Evolutionary conservation across 2,888 invertebrate genomes (phyloP).

Genomic region (Pseudococcus jackbeardsleyi): DNA sequence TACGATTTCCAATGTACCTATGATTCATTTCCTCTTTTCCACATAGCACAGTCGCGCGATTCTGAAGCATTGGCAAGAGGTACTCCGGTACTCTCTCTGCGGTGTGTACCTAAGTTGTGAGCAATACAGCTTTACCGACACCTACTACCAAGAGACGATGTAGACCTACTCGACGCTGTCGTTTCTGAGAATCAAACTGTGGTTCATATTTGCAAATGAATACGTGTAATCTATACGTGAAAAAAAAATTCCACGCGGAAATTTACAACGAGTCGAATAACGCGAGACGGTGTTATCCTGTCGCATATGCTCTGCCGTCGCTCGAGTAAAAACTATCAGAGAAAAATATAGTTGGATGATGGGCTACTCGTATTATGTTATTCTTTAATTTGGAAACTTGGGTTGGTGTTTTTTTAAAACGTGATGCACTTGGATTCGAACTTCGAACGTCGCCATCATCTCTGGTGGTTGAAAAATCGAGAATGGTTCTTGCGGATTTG

Average conservation of each 20-base stretch:
- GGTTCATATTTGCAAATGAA: too few relatives aligned
- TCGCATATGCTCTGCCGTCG: background rate
- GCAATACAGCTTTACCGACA: too few relatives aligned
- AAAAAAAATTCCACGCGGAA: background rate
- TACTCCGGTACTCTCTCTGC: too few relatives aligned
- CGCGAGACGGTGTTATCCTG: background rate
- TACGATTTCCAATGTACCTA: too few relatives aligned
- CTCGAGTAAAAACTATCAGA: background rate
- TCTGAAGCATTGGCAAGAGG: too few relatives aligned
- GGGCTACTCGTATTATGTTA: background rate
- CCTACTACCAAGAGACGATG: too few relatives aligned
- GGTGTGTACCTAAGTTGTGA: too few relatives aligned
- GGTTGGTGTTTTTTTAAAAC: slow-evolving; percentile 14
- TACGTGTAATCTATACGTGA: background rate
- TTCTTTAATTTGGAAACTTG: slow-evolving; percentile 4
- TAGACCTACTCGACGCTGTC: too few relatives aligned
- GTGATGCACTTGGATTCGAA: background rate
- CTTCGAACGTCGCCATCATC: background rate
- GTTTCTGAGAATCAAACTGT: too few relatives aligned
- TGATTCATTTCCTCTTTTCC: too few relatives aligned
- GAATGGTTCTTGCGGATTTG: background rate
- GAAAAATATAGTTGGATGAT: background rate
- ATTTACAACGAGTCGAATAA: background rate
- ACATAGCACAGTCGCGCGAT: too few relatives aligned
- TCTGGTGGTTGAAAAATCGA: background rate